These are phyloP conservation scores for Drosophila bocqueti DNA, from an alignment of 1,140 invertebrate genomes.

Conservation along the genomic window DNA sequence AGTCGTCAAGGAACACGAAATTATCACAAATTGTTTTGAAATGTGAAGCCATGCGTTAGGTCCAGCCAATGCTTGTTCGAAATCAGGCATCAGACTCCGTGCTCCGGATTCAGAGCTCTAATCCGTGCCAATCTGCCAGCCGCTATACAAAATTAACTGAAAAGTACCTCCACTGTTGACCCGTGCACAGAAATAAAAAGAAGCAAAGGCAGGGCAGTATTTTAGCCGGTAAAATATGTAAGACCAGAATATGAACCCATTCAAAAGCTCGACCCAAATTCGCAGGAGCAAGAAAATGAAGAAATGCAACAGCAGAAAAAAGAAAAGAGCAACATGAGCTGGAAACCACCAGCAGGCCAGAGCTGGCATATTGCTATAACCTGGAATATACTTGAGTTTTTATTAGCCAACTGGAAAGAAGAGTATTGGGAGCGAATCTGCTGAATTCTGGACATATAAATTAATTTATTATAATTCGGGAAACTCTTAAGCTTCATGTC, in stretches of 20 bases:
- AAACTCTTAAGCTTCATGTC: not conserved
- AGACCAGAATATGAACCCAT: conserved; percentile 41
- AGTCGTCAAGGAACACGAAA: conserved; percentile 35
- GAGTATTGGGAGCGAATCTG: conserved; percentile 2
- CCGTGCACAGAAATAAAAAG: conserved; percentile 24
- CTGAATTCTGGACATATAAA: not conserved
- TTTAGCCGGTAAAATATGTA: conserved; percentile 16
- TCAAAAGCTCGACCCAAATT: conserved; percentile 43
- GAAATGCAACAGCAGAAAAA: conserved; percentile 67
- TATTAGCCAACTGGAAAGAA: not conserved
- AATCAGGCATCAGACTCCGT: conserved; percentile 22
- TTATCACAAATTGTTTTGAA: conserved; percentile 54
- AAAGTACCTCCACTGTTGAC: conserved; percentile 61
- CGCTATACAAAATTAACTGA: conserved; percentile 55
- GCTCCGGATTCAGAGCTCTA: not conserved
- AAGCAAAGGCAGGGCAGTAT: conserved; percentile 13
- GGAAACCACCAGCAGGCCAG: conserved; percentile 9
- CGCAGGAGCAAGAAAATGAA: conserved; percentile 47
- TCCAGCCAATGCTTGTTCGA: conserved; percentile 22
- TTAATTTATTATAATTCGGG: not conserved
- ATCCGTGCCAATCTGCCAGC: conserved; percentile 33
- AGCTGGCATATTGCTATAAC: conserved; percentile 19
- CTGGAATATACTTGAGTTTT: conserved; percentile 36
- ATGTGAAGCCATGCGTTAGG: conserved; percentile 36
- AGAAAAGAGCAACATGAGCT: conserved; percentile 36